Conservation (phyloP, 2,888 invertebrate genomes). For the Leucoma salicis region DNA sequence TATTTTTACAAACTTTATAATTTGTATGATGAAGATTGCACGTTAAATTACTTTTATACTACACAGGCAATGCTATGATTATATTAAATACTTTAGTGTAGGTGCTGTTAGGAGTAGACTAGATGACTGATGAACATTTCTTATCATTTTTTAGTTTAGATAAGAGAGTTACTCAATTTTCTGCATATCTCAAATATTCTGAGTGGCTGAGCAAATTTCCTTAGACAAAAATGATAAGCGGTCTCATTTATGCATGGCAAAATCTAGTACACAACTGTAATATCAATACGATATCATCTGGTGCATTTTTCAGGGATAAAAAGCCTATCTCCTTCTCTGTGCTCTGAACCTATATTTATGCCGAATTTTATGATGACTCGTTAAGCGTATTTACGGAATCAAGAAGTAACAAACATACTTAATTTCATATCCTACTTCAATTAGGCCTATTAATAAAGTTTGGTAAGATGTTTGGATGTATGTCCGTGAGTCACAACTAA, state of each 20-base stretch:
- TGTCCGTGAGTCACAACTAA: too few relatives aligned
- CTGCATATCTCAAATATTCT: conserved; percentile 17
- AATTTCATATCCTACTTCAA: too few relatives aligned
- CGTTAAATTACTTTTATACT: conserved; percentile 36
- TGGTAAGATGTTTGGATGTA: too few relatives aligned
- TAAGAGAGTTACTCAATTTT: conserved; percentile 12
- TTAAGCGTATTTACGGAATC: too few relatives aligned
- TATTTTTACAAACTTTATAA: conserved; percentile 30
- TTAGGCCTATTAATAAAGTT: too few relatives aligned
- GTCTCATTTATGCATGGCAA: conserved; percentile 2
- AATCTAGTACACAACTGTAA: background rate
- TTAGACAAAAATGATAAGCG: conserved; percentile 26
- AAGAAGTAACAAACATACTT: too few relatives aligned
- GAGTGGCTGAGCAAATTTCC: conserved; percentile 21
- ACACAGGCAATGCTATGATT: conserved; percentile 35
- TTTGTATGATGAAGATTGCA: too few relatives aligned
- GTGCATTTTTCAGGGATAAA: too few relatives aligned
- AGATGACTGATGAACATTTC: conserved; percentile 9
- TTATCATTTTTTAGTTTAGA: conserved; percentile 4
- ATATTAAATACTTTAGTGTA: background rate
- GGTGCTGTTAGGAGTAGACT: conserved; percentile 9
- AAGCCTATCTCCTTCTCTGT: too few relatives aligned
- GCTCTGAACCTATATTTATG: too few relatives aligned
- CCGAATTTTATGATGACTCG: too few relatives aligned
- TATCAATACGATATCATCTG: too few relatives aligned